These are phyloP conservation scores for Podarcis raffonei DNA, from an alignment of 2,113 vertebrate species.

Conservation along the genomic window DNA sequence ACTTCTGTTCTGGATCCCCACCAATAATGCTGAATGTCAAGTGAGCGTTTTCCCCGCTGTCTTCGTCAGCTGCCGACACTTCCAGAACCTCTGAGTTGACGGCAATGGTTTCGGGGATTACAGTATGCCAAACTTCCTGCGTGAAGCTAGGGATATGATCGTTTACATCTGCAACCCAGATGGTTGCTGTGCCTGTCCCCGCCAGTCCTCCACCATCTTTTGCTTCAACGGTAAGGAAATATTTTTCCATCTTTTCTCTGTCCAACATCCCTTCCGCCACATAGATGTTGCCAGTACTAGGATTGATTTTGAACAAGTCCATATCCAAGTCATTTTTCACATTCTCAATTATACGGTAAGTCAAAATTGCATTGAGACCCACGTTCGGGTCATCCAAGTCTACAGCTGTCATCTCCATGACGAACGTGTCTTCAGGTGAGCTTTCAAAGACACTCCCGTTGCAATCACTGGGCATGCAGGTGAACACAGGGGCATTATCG, in stretches of 20 bases:
- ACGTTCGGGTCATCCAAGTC: conserved; percentile 87
- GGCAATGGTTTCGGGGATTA: conserved; percentile 80
- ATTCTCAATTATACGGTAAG: conserved; percentile 81
- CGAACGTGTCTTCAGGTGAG: conserved; percentile 76
- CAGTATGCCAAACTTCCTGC: conserved; percentile 74
- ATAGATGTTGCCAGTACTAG: conserved; percentile 79
- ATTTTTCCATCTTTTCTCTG: conserved; percentile 81
- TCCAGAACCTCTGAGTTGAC: conserved; percentile 80
- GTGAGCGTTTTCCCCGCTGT: conserved; percentile 83
- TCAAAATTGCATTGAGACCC: conserved; percentile 85
- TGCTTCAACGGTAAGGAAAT: conserved; percentile 85
- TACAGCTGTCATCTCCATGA: conserved; percentile 88
- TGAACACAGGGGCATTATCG: conserved; percentile 84
- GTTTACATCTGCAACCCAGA: conserved; percentile 83
- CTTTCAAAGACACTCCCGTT: conserved; percentile 84
- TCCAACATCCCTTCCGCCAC: conserved; percentile 79
- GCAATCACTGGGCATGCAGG: conserved; percentile 82
- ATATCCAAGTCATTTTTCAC: conserved; percentile 65
- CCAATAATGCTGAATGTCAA: conserved; percentile 84
- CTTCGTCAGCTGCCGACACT: conserved; percentile 81
- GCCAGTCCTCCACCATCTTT: conserved; percentile 86
- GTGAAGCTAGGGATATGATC: conserved; percentile 84
- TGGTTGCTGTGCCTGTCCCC: conserved; percentile 84
- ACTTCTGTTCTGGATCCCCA: conserved; percentile 88
- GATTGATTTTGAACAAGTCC: conserved; percentile 83